Conservation (phyloP, 2,888 invertebrate genomes). For the Cephus pulcher region DNA sequence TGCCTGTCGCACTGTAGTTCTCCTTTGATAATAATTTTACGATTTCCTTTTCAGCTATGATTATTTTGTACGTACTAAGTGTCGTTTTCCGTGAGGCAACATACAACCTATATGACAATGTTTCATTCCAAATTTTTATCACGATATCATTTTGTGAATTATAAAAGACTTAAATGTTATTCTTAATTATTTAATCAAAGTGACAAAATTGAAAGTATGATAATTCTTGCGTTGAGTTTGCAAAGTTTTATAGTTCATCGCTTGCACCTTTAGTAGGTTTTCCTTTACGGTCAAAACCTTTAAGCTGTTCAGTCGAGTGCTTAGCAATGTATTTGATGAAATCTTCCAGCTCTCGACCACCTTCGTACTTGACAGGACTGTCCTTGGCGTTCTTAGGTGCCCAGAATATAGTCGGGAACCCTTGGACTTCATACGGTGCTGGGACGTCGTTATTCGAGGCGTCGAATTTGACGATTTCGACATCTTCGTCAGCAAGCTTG, state of each 20-base stretch:
- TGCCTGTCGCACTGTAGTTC: not conserved
- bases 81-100: too few relatives aligned
- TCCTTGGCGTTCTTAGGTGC: slow-evolving; percentile 84
- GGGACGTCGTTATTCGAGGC: slow-evolving; percentile 99
- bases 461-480: slow-evolving; percentile 97
- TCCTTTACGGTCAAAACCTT: slow-evolving; percentile 88
- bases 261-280: slow-evolving; percentile 70
- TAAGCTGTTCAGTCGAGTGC: slow-evolving; percentile 89
- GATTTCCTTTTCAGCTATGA: not conserved
- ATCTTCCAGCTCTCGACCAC: slow-evolving; percentile 92
- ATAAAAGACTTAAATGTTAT: not conserved
- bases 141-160: not conserved
- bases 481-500: slow-evolving; percentile 85
- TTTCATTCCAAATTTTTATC: not conserved
- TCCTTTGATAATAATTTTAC: not conserved
- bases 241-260: slow-evolving; percentile 70
- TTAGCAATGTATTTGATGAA: slow-evolving; percentile 95
- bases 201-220: not conserved
- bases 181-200: not conserved
- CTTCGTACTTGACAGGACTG: slow-evolving; percentile 88
- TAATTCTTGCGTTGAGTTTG: not conserved
- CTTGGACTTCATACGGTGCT: slow-evolving; percentile 87
- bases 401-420: slow-evolving; percentile 99
- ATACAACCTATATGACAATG: too few relatives aligned
- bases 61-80: not conserved